A percentile compares a stretch with the other conserved stretches of the same genome.
phyloP scores from a whole-genome alignment of 2,113 vertebrate genomes.

The Cololabis saira region DNA sequence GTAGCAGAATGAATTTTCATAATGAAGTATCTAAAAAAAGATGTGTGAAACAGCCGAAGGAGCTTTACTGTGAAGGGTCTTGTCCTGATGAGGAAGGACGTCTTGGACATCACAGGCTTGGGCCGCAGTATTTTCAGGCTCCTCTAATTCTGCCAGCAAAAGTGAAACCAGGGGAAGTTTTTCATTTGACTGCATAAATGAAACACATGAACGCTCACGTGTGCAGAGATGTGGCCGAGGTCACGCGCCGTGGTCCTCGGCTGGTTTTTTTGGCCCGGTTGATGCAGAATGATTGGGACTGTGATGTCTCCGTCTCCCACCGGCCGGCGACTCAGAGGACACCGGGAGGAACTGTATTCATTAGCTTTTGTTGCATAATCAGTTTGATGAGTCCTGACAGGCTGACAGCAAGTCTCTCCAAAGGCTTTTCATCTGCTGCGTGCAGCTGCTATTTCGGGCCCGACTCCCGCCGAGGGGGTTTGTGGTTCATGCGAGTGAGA shows the following conservation, averaged over 20 bases:
- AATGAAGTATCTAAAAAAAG: too few species aligned
- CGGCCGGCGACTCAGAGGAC: slow-evolving; percentile 20
- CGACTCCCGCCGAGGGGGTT: slow-evolving; percentile 15
- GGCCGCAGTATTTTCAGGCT: too few species aligned
- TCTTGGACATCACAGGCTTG: too few species aligned
- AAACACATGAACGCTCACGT: neutral
- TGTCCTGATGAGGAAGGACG: too few species aligned
- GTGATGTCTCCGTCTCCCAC: slow-evolving; percentile 2
- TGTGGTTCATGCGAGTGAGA: slow-evolving; percentile 2
- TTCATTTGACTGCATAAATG: neutral
- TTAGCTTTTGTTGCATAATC: slow-evolving; percentile 34
- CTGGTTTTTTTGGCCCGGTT: neutral
- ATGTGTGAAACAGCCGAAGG: neutral
- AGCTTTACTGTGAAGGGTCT: neutral
- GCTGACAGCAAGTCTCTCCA: slow-evolving; percentile 34
- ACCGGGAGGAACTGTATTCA: slow-evolving; percentile 21
- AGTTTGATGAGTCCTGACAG: slow-evolving; percentile 40
- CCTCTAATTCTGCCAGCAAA: too few species aligned
- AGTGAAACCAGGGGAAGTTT: too few species aligned
- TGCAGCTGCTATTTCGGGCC: slow-evolving; percentile 24
- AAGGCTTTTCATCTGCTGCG: slow-evolving; percentile 41
- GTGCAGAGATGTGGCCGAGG: slow-evolving; percentile 1
- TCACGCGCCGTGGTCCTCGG: slow-evolving; percentile 1
- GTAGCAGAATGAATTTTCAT: too few species aligned
- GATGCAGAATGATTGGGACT: slow-evolving; percentile 7